Base-by-base conservation (phyloP, 1,140 invertebrate genomes). In the Ooceraea biroi region DNA sequence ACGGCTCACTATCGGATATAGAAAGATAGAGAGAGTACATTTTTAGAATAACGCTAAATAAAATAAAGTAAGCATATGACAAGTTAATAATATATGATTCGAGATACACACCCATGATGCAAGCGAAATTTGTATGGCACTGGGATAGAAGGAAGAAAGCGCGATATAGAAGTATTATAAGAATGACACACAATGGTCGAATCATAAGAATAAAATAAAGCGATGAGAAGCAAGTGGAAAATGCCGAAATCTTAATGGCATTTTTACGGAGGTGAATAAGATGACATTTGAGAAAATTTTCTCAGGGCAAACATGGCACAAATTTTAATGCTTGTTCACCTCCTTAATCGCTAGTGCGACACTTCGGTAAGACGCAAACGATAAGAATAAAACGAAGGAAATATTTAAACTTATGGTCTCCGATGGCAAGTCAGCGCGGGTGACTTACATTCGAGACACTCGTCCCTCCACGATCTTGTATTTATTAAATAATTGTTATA, bases 401-500 rank as follows among this genome's bases (percentile, higher is more conserved):
- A 63, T 83, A 89, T 68, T 77, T 89, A 86, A 87, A 89, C 68
- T 36, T 83, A 78, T 57, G 57, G 88, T 89, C 87, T 89, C 76
- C 22, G 50, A 58, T 82, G 74, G 68, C 65, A 87, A 58, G 82
- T 84, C 82, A 78, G 25, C 57, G 44, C 57, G 82, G 82, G 12
- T 86, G 84, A 84, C 74, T 89, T 86, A 88, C 83, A 57, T 82
- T 57, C 50, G 80, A 89, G 84, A 89, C 89, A 74, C 88, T 90
- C 88, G 89, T 91, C 88, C 91, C 91, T 91, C 90, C 90, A 88
- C 80, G 83, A 92, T 91, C 88, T 89, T 87, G 83, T 88, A 89
- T 88, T 90, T 86, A 89, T 91, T 88, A 80, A 87, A 89, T 91
- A 92, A 88, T 89, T 90, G 65, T 87, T 78, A 78, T 68, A 89